Percentiles rank a stretch among this genome's conserved stretches.
phyloP scores from a whole-genome alignment of 2,888 invertebrate genomes.

The Meteorus cinctellus region DNA sequence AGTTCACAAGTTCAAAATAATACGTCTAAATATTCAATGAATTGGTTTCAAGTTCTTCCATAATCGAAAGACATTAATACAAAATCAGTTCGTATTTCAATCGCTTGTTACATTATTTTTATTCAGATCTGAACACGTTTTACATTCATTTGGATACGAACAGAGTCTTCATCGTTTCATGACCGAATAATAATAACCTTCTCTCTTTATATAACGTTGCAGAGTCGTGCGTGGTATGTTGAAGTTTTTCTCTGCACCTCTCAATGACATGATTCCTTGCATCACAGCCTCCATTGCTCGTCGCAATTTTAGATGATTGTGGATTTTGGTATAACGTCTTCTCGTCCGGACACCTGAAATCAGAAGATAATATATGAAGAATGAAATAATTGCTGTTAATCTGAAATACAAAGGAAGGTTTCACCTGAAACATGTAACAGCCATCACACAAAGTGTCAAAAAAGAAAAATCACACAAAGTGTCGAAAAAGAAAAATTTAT shows the following conservation, averaged over 20 bases:
- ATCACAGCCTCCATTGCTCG: conserved; percentile 60
- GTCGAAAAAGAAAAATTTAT: conserved; percentile 21
- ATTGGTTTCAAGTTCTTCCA: background rate
- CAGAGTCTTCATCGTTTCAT: background rate
- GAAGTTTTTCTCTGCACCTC: conserved; percentile 60
- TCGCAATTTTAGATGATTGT: conserved; percentile 45
- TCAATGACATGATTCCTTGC: conserved; percentile 62
- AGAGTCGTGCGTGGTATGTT: conserved; percentile 62
- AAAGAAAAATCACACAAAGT: conserved; percentile 12
- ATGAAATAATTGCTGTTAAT: background rate
- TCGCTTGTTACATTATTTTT: background rate
- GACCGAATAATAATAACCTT: conserved; percentile 51
- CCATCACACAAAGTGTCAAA: background rate
- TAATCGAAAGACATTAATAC: background rate
- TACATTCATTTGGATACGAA: background rate
- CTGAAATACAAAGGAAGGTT: conserved; percentile 1
- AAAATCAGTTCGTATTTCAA: background rate
- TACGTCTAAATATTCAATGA: no score
- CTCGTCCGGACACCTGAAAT: conserved; percentile 33
- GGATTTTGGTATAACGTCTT: conserved; percentile 34
- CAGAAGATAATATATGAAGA: conserved; percentile 29
- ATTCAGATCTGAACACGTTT: background rate
- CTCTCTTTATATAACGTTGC: conserved; percentile 60
- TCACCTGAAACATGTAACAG: conserved; percentile 35
- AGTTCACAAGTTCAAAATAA: no score